Conservation (phyloP, 2,888 invertebrate species). For the Nemotelus pantherinus region DNA sequence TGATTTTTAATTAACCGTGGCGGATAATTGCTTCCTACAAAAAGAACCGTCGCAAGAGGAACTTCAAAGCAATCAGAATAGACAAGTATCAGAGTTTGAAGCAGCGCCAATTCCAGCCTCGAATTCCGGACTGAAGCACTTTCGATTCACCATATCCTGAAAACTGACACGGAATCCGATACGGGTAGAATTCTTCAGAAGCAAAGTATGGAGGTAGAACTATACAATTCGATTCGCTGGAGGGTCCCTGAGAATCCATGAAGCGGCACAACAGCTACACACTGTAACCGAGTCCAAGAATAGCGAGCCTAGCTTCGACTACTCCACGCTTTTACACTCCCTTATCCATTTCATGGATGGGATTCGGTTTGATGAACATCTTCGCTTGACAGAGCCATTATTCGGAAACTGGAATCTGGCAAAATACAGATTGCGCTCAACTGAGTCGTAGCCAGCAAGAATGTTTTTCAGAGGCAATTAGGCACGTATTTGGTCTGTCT, state of each 20-base stretch:
- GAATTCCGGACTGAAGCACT: neutral
- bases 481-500: neutral
- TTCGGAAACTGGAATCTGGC: constrained; percentile 19
- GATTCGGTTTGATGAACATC: constrained; percentile 23
- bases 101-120: no score
- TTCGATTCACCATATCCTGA: constrained; percentile 14
- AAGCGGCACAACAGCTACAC: neutral
- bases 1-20: constrained; percentile 50
- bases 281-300: neutral
- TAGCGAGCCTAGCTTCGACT: neutral
- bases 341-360: neutral
- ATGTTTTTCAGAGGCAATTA: constrained; percentile 17
- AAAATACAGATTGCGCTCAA: constrained; percentile 27
- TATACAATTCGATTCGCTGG: neutral
- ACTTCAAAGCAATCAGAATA: constrained; percentile 28
- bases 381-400: constrained; percentile 22
- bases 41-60: constrained; percentile 13
- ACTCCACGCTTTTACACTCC: neutral
- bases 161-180: constrained; percentile 21
- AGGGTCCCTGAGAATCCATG: neutral
- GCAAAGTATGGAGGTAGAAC: neutral
- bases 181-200: constrained; percentile 7
- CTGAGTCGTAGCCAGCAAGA: constrained; percentile 9
- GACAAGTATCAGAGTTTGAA: neutral
- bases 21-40: constrained; percentile 46